These are phyloP conservation scores for Andrena haemorrhoa DNA, from an alignment of 2,888 invertebrate species.

Conservation along the genomic window DNA sequence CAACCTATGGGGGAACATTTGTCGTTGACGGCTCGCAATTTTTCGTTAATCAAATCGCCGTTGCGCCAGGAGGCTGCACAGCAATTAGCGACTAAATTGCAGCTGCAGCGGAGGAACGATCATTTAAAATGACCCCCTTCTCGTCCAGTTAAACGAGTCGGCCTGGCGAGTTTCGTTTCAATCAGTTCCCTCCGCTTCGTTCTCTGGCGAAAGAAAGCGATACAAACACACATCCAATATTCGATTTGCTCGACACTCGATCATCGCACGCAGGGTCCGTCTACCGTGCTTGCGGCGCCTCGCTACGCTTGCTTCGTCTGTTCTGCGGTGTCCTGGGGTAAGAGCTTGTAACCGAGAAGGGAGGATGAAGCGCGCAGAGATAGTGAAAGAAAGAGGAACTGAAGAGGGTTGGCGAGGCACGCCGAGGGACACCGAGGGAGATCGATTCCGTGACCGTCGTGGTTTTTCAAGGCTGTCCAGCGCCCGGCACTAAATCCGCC, in stretches of 20 bases:
- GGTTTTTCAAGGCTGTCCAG: slow-evolving; percentile 66
- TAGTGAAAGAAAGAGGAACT: background rate
- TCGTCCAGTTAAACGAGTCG: background rate
- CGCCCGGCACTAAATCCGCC: slow-evolving; percentile 58
- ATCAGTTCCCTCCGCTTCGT: background rate
- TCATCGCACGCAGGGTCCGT: no score
- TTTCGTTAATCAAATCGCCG: slow-evolving; percentile 47
- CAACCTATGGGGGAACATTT: slow-evolving; percentile 35
- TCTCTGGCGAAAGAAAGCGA: background rate
- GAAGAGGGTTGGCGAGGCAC: background rate
- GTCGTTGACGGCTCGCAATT: slow-evolving; percentile 37
- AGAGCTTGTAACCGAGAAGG: background rate
- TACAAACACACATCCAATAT: background rate
- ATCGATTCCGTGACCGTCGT: slow-evolving; percentile 71
- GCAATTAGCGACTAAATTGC: slow-evolving; percentile 47
- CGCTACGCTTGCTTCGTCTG: background rate
- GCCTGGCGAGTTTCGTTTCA: slow-evolving; percentile 8
- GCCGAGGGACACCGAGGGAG: slow-evolving; percentile 14
- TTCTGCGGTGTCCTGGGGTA: background rate
- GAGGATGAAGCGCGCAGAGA: background rate
- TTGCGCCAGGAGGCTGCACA: slow-evolving; percentile 18
- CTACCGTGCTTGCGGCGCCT: no score
- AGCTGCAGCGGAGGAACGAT: background rate
- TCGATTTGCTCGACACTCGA: no score
- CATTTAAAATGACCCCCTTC: background rate